phyloP scores from a whole-genome alignment of 2,113 vertebrate genomes.

The Hepsetus odoe region DNA sequence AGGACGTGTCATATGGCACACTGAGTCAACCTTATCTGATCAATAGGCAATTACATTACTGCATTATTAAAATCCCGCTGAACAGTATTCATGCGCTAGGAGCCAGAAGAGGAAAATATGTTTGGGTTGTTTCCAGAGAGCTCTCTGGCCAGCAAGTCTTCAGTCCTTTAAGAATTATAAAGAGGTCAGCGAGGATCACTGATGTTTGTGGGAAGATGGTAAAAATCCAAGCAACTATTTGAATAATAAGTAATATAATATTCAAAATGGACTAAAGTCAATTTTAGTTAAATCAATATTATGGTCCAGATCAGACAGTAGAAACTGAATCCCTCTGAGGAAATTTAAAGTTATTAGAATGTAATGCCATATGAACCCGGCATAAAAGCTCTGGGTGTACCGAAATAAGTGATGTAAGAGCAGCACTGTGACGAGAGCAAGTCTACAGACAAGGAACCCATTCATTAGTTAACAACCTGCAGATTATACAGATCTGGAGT shows the following conservation, averaged over 20 bases:
- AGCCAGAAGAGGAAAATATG: slow-evolving; percentile 11
- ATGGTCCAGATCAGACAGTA: slow-evolving; percentile 19
- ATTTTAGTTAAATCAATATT: slow-evolving; percentile 34
- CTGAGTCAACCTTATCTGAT: slow-evolving; percentile 42
- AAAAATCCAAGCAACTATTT: slow-evolving; percentile 36
- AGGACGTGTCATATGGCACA: slow-evolving; percentile 12
- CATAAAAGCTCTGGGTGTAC: slow-evolving; percentile 11
- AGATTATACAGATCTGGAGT: too few relatives aligned
- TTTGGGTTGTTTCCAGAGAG: slow-evolving; percentile 24
- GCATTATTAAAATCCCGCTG: slow-evolving; percentile 20
- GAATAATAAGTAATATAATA: slow-evolving; percentile 43
- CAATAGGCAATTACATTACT: slow-evolving; percentile 51
- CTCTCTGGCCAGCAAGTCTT: slow-evolving; percentile 36
- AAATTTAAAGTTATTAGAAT: slow-evolving; percentile 23
- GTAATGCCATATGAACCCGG: slow-evolving; percentile 24
- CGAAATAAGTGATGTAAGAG: slow-evolving; percentile 4
- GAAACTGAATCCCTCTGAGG: slow-evolving; percentile 35
- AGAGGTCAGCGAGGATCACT: slow-evolving; percentile 31
- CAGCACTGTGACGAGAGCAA: background rate
- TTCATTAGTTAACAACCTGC: background rate
- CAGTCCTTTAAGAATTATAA: slow-evolving; percentile 40
- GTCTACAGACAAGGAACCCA: background rate
- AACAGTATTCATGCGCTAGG: background rate
- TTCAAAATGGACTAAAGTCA: slow-evolving; percentile 37
- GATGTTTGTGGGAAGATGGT: slow-evolving; percentile 22